Evolutionary conservation across 2,888 invertebrate genomes (phyloP).

Genomic region (Parelbella ahira): DNA sequence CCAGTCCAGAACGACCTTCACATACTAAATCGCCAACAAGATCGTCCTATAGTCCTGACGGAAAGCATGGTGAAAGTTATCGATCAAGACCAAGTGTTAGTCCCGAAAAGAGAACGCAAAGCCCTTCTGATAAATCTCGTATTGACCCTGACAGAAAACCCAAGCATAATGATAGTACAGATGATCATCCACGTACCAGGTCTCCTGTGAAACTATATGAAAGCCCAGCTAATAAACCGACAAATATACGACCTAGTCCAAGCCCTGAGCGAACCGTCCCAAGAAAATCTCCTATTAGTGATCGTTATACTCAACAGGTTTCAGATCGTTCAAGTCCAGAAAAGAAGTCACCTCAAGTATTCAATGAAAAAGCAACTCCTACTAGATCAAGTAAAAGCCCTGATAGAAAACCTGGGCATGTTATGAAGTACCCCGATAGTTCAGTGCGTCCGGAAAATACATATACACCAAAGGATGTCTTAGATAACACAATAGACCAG

Average conservation of each 20-base stretch:
- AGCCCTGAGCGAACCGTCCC: conserved; percentile 41
- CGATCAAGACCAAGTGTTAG: conserved; percentile 48
- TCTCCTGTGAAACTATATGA: conserved; percentile 31
- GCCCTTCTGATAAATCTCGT: conserved; percentile 35
- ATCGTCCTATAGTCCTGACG: conserved; percentile 49
- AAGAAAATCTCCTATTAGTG: conserved; percentile 22
- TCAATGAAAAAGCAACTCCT: not conserved
- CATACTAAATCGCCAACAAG: conserved; percentile 49
- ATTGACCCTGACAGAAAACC: conserved; percentile 43
- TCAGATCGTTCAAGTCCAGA: conserved; percentile 28
- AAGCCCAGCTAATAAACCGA: conserved; percentile 9
- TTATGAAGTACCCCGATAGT: too few species aligned
- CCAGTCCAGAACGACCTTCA: conserved; percentile 48
- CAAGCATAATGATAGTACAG: conserved; percentile 22
- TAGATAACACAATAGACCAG: too few species aligned
- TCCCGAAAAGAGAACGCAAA: conserved; percentile 51
- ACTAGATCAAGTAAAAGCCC: conserved; percentile 40
- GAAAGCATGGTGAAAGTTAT: conserved; percentile 40
- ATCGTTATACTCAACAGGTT: conserved; percentile 30
- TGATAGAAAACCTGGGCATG: conserved; percentile 29
- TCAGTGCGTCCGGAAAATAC: too few species aligned
- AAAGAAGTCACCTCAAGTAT: conserved; percentile 24
- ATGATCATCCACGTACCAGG: conserved; percentile 27
- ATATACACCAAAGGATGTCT: too few species aligned
- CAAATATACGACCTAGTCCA: conserved; percentile 33